Evolutionary conservation across 2,797 vertebrate genomes (phyloP).

Genomic region (Microchirus variegatus): DNA sequence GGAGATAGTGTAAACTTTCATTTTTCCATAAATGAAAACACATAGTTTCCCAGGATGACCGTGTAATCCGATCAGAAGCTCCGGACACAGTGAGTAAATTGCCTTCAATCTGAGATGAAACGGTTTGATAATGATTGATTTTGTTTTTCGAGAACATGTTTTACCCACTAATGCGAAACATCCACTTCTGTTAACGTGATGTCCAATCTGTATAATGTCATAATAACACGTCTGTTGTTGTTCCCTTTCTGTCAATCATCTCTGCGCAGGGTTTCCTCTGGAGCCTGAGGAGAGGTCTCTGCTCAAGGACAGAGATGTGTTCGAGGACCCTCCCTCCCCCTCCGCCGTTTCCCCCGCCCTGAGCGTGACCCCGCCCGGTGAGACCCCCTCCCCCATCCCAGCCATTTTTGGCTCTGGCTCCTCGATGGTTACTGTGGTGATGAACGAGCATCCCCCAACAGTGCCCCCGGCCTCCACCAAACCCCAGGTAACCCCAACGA

Average conservation of each 20-base stretch:
- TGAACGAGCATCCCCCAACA: conserved; percentile 86
- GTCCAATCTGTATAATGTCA: not conserved
- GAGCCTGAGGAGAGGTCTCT: conserved; percentile 83
- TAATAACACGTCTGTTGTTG: not conserved
- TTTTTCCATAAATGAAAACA: no score
- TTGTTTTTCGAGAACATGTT: no score
- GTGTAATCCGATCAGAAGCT: no score
- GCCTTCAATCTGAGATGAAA: no score
- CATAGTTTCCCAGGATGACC: no score
- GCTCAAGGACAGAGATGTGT: conserved; percentile 80
- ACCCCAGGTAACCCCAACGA: conserved; percentile 85
- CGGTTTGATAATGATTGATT: no score
- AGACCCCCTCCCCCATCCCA: conserved; percentile 68
- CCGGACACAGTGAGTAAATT: no score
- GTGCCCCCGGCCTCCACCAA: conserved; percentile 84
- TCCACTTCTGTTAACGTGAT: not conserved
- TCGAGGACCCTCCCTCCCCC: conserved; percentile 68
- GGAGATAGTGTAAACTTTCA: no score
- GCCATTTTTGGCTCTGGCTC: conserved; percentile 70
- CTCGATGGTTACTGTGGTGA: conserved; percentile 81
- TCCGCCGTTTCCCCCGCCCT: conserved; percentile 56
- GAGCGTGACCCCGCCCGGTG: conserved; percentile 57
- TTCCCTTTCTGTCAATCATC: conserved; percentile 2
- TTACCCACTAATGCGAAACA: no score
- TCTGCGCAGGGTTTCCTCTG: conserved; percentile 64